Evolutionary conservation across 2,888 invertebrate species (phyloP), one percentile per base, ranked within the genome.

Genomic region (Sclerodermus sp.): DNA sequence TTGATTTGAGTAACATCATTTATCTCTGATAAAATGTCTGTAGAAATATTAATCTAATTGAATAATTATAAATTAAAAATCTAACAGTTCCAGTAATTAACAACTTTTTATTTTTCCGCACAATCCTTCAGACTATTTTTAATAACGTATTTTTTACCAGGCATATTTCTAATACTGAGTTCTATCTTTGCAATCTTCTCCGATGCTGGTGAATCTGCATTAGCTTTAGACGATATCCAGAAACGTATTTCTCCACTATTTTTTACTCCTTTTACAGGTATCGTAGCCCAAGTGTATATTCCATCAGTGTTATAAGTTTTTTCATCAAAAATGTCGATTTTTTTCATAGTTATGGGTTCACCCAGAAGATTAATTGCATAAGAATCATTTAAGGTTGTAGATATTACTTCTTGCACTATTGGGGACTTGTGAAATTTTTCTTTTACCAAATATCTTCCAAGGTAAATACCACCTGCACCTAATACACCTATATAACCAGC

Each of bases 231-330:
- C 66, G 50, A 34, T 23, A 50, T 43, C 12, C 53, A 59, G 12
- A 38, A 45, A 39, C 48, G 57, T 40, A 76, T 42, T 12, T 46
- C 77, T 43, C 89, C 91, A 66, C 77, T 82, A 55, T 85, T 84
- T 68, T 88, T 88, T 0, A 85, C 76, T 1, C 91, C 91, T 60
- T 78, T 81, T 0, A 91, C 82, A 1, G 87, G 84, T 3, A 91
- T 80, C 70, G 83, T 81, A 68, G 88, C 86, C 69, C 82, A 82
- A 10, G 87, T 88, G 8, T 66, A 73, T 60, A 82, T 81, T 56
- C 81, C 82, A 41, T 82, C 81, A 42, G 79, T 74, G 2, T 70
- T 58, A 40, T 55, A 23, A 10, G 55, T 49, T 13, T 36, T 42
- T 5, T 47, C 55, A 41, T 69, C 57, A 1, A 80, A 79, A 32